Conservation (phyloP, 2,113 vertebrate species). For the Castor canadensis region DNA sequence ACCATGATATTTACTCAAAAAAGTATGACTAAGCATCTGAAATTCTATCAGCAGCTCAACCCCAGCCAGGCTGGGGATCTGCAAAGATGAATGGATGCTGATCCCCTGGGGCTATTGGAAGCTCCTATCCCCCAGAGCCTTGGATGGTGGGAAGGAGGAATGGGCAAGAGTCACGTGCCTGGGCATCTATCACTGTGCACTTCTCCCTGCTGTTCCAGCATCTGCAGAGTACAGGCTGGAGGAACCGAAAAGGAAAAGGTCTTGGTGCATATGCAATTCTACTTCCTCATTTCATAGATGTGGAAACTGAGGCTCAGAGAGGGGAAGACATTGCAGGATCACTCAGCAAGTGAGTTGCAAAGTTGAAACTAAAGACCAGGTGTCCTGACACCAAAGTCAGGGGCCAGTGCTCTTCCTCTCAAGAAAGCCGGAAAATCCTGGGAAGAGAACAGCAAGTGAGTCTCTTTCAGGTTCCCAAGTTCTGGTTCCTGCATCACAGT, state of each 20-base stretch:
- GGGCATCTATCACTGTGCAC: background rate
- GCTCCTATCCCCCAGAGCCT: background rate
- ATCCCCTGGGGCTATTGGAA: background rate
- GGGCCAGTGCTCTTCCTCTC: background rate
- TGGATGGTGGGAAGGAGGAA: background rate
- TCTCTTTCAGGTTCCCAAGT: background rate
- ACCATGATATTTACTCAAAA: slow-evolving; percentile 83
- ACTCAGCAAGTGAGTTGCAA: background rate
- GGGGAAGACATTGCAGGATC: background rate
- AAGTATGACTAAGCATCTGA: slow-evolving; percentile 76
- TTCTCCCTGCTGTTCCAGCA: background rate
- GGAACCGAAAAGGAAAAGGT: background rate
- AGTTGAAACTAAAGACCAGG: background rate
- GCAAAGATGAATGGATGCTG: background rate
- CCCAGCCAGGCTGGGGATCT: background rate
- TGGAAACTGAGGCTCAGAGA: background rate
- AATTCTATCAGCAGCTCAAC: slow-evolving; percentile 18
- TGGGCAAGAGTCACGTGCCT: fast-evolving
- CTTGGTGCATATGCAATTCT: background rate
- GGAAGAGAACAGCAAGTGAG: background rate
- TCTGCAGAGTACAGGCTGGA: background rate
- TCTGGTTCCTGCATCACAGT: background rate
- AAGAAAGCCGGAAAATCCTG: too few species aligned
- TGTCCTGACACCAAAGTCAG: background rate
- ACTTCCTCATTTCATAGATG: background rate